Evolutionary conservation across 2,797 vertebrate species (phyloP), one percentile per base, ranked within the genome.

Genomic region (Coregonus ussuriensis): DNA sequence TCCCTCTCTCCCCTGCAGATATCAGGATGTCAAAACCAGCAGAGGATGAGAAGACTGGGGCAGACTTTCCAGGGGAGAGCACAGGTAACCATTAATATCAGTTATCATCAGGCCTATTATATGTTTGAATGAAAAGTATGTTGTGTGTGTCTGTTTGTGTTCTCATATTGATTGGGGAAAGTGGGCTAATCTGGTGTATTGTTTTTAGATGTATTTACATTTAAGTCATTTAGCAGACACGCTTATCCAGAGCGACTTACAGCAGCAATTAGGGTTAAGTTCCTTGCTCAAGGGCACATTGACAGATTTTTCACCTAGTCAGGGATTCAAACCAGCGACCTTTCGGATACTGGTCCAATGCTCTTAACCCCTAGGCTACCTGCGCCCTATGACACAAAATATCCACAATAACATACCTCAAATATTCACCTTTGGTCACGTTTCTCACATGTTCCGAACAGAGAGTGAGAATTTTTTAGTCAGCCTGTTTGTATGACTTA

Each of bases 1-100:
- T 16, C 66, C 33, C 41, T 37, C 13, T 86, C 21, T 84, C 75
- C 81, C 16, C 69, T 84, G 76, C 90, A 96, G 96, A 96, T 95
- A 96, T 97, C 95, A 97, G 95, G 94, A 97, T 97, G 96, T 96
- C 95, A 91, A 96, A 96, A 94, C 92, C 94, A 86, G 89, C 93
- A 86, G 95, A 96, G 87, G 94, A 95, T 90, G 96, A 96, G 88
- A 96, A 95, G 89, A 91, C 92, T 79, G 94, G 93, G 82, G 90
- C 94, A 79, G 95, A 96, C 75, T 93, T 95, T 91, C 95, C 92
- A 16, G 91, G 93, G 86, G 95, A 96, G 87, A 95, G 94, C 88
- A 94, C 95, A 95, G 96, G 96, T 96, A 77, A 21, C n/a, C 21
- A 21, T 54, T 62, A 4, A 56, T 56, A 16, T 56, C 53, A 56